Percentiles rank a stretch among this genome's conserved stretches.
phyloP scores from a whole-genome alignment of 1,140 invertebrate genomes.

The Drosophila arawakana region DNA sequence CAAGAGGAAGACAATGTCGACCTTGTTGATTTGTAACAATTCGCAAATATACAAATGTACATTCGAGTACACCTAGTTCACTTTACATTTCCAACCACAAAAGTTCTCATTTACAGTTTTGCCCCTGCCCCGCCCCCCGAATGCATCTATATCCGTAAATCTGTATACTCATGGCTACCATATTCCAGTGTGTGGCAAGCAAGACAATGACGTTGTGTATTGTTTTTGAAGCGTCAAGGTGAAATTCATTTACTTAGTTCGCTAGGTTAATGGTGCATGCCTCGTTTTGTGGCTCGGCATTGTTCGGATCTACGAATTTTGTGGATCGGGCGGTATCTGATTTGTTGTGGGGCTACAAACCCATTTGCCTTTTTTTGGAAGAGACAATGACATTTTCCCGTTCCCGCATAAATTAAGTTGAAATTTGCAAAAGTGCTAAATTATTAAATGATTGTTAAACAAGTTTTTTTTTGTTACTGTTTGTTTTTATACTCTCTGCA shows the following conservation, averaged over 20 bases:
- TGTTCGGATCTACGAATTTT: constrained; percentile 12
- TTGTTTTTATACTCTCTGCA: too few relatives aligned
- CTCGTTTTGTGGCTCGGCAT: constrained; percentile 13
- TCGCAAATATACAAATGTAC: constrained; percentile 26
- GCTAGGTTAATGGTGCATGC: constrained; percentile 72
- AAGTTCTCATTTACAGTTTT: constrained; percentile 46
- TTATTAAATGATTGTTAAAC: constrained; percentile 78
- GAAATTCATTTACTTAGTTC: constrained; percentile 74
- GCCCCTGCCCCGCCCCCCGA: not conserved
- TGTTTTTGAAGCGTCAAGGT: constrained; percentile 69
- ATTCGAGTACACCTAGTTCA: not conserved
- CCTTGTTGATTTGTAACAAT: constrained; percentile 26
- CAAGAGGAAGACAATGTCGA: constrained; percentile 28
- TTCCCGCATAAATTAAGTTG: constrained; percentile 68
- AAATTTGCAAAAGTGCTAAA: constrained; percentile 75
- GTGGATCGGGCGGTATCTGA: not conserved
- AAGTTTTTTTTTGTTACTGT: constrained; percentile 10
- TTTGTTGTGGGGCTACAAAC: constrained; percentile 40
- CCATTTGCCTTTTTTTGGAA: constrained; percentile 13
- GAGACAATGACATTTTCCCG: constrained; percentile 42
- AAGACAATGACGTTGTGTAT: constrained; percentile 75
- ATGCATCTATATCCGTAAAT: not conserved
- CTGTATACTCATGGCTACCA: not conserved
- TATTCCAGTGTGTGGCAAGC: constrained; percentile 33
- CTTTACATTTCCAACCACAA: constrained; percentile 51